Base-by-base conservation (phyloP, 1,140 invertebrate genomes). In the Drosophila grimshawi region DNA sequence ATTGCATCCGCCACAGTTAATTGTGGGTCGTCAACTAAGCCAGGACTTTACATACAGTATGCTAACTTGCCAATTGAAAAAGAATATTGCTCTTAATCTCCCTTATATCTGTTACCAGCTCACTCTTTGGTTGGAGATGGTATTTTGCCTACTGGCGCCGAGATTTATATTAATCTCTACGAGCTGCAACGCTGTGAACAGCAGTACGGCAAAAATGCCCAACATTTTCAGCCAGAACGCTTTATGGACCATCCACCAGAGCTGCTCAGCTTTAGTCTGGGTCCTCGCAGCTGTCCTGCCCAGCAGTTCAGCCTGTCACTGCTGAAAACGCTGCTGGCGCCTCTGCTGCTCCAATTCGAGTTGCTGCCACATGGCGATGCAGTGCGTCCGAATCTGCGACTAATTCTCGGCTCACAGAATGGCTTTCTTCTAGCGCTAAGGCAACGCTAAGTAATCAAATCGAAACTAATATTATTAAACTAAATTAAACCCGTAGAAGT, bases 391-490 rank as follows among this genome's bases (percentile, higher is more conserved):
- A 11, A 75, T 19, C 45, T 88, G 37, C 69, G 66, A 7, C 37
- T 80, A 0, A 48, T 56, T 3, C 53, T 82, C 4, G 80, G 77
- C 4, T 83, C 83, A 2, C 39, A 55, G 4, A 88, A 88, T 60
- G 83, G 83, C 4, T 89, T 89, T 56, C 83, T 89, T 19, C 33
- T 88, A 60, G 80, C 85, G 6, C 27, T 88, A 3, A 73, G 30
- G 27, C 59, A 49, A 1, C 55, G 76, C 32, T 55, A 33, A 49
- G 29, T 7, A n/a, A 45, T 7, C 3, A 11, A 33, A 39, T 6
- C n/a, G 6, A 27, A 41, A 3, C 27, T 10, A 7, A 11, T 3
- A 49, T 2, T 2, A 33, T 27, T 56, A 4, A 39, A 1, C 19
- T 33, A 4, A 33, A 33, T 33, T 19, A 19, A 19, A 19, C 19